Base-by-base conservation (phyloP, 2,888 invertebrate genomes). In the Orthosia cruda region DNA sequence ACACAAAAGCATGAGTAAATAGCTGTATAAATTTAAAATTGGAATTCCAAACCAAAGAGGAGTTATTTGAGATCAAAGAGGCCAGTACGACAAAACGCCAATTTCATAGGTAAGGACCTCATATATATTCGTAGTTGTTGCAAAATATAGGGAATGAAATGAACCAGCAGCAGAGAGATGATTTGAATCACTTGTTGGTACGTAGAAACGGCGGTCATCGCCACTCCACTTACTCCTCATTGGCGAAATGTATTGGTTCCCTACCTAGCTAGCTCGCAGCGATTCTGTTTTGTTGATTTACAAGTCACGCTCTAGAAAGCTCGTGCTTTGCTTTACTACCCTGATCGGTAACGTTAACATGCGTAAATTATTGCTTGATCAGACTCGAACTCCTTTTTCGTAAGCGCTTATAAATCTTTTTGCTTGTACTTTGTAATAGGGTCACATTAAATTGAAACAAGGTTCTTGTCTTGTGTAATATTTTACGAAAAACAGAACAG, bases 241-340 rank as follows among this genome's bases (percentile, higher is more conserved):
- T 92, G 90, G 90, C 84, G 83, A 91, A 90, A 89, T 89, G 87
- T 90, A 91, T 91, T 85, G 85, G 80, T 87, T 84, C 85, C 82
- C 77, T 77, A 80, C 82, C 70, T 76, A 81, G 80, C 77, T 80
- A 86, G 81, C 74, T 83, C 76, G 80, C 81, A 85, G 72, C 85
- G 87, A 89, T 86, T 66, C 81, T 85, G 87, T 89, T 90, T 87
- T 71, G 72, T 87, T 89, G 92, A 94, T 94, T 93, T 92, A 93
- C 92, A 92, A 93, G 91, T 93, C 93, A 93, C 92, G 93, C 89
- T 92, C 87, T 90, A 91, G 90, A 91, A 91, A 92, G 92, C 88
- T 92, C 90, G 91, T 91, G 92, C 88, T 91, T 89, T 89, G 85
- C 88, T 90, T 88, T 89, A 84, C 85, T 89, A 89, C 90, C 88